Percentiles rank a stretch among this genome's conserved stretches.
Evolutionary conservation across 2,797 vertebrate genomes (phyloP).

Genomic region (Choloepus didactylus): DNA sequence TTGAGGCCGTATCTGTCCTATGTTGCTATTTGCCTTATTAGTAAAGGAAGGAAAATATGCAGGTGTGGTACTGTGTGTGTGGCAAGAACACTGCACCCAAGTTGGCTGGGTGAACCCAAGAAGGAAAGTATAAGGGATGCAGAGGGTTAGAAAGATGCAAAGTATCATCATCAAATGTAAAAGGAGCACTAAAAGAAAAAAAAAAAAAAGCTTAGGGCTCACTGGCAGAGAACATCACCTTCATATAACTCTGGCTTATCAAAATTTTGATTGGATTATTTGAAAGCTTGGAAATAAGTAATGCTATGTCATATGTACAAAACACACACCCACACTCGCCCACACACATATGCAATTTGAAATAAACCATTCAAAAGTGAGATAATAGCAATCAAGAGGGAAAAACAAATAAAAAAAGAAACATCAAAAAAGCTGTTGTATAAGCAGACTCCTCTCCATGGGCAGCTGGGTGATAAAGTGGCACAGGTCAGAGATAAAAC

Average conservation of each 20-base stretch:
- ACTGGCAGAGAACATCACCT: slow-evolving; percentile 32
- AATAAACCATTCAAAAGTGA: slow-evolving; percentile 23
- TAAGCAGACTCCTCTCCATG: background rate
- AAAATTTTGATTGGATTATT: slow-evolving; percentile 1
- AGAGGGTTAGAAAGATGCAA: background rate
- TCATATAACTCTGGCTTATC: background rate
- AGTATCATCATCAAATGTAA: slow-evolving; percentile 21
- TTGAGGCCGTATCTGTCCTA: background rate
- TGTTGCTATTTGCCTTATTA: background rate
- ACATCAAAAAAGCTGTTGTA: background rate
- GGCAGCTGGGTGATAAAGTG: slow-evolving; percentile 36
- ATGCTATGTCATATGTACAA: background rate
- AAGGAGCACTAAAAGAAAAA: background rate
- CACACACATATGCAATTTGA: background rate
- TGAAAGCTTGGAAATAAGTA: slow-evolving; percentile 27
- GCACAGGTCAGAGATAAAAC: slow-evolving; percentile 52
- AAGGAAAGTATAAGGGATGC: background rate
- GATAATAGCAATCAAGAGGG: slow-evolving; percentile 26
- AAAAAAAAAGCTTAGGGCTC: slow-evolving; percentile 19
- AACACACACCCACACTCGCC: background rate
- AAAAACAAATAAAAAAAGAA: slow-evolving; percentile 41
- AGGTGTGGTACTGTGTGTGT: background rate
- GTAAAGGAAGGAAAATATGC: slow-evolving; percentile 28
- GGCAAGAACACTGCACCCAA: background rate
- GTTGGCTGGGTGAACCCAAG: background rate